These are phyloP conservation scores for Sialis lutaria DNA, from an alignment of 2,888 invertebrate genomes.

Conservation along the genomic window DNA sequence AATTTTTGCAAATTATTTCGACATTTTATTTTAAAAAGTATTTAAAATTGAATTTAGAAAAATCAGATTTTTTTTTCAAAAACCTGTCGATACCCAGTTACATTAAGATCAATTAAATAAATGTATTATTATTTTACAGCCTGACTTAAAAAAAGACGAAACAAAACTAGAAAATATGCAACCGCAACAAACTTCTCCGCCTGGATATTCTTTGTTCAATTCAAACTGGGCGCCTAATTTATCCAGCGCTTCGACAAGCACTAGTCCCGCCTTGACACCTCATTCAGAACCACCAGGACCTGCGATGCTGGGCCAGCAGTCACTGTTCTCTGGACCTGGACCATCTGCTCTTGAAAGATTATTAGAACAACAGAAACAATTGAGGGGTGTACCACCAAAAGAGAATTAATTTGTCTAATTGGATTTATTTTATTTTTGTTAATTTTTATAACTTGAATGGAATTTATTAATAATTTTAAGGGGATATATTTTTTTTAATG, in stretches of 20 bases:
- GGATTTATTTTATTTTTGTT: no score
- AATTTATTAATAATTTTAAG: no score
- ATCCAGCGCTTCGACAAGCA: slow-evolving; percentile 17
- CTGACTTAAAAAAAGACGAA: no score
- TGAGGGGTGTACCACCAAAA: slow-evolving; percentile 18
- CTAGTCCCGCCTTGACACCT: slow-evolving; percentile 8
- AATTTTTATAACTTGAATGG: no score
- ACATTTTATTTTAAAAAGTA: no score
- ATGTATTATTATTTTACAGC: no score
- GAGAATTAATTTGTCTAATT: not conserved
- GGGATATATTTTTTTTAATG: no score
- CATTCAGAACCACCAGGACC: slow-evolving; percentile 8
- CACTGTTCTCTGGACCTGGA: slow-evolving; percentile 59
- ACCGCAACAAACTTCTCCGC: slow-evolving; percentile 4
- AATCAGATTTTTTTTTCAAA: no score
- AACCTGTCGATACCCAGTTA: no score
- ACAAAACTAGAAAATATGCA: not conserved
- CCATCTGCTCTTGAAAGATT: slow-evolving; percentile 65
- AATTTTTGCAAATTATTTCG: no score
- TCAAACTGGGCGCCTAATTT: slow-evolving; percentile 25
- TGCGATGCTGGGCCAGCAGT: slow-evolving; percentile 29
- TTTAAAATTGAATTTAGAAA: no score
- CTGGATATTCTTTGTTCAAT: slow-evolving; percentile 25
- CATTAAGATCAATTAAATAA: no score
- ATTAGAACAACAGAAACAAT: slow-evolving; percentile 61